These are phyloP conservation scores for Salvelinus alpinus DNA, from an alignment of 2,113 vertebrate species.

Conservation along the genomic window DNA sequence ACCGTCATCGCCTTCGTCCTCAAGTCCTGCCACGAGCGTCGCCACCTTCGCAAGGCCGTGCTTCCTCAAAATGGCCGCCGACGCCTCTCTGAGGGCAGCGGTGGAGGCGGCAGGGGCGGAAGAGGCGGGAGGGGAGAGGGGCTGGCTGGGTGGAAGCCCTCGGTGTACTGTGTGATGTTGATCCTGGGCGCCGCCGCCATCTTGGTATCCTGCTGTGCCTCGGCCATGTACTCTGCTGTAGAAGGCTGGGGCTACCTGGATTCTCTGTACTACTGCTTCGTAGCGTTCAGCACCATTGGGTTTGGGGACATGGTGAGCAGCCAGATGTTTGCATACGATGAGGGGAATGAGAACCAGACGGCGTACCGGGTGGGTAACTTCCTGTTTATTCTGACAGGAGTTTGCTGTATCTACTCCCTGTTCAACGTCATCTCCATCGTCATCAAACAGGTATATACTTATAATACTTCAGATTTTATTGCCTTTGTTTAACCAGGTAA, in stretches of 20 bases:
- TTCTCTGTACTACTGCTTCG: slow-evolving; percentile 97
- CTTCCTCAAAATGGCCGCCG: slow-evolving; percentile 64
- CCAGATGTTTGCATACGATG: slow-evolving; percentile 83
- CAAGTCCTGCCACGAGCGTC: slow-evolving; percentile 83
- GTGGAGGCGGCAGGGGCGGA: slow-evolving; percentile 25
- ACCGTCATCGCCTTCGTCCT: slow-evolving; percentile 86
- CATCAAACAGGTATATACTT: slow-evolving; percentile 81
- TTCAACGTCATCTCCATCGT: slow-evolving; percentile 97
- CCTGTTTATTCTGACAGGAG: slow-evolving; percentile 90
- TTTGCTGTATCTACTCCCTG: slow-evolving; percentile 97
- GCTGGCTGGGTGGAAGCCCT: slow-evolving; percentile 91
- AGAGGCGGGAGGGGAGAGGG: slow-evolving; percentile 63
- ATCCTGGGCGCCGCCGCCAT: slow-evolving; percentile 88
- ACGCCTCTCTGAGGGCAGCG: slow-evolving; percentile 29
- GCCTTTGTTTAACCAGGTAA: too few species aligned
- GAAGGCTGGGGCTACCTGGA: slow-evolving; percentile 96
- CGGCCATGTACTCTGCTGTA: slow-evolving; percentile 86
- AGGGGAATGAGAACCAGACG: slow-evolving; percentile 47
- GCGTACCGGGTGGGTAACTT: slow-evolving; percentile 91
- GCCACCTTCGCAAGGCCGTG: slow-evolving; percentile 76
- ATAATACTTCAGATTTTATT: too few species aligned
- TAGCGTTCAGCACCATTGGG: slow-evolving; percentile 97
- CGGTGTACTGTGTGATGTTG: slow-evolving; percentile 93
- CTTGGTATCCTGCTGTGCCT: slow-evolving; percentile 91
- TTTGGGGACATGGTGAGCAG: slow-evolving; percentile 97